phyloP scores from a whole-genome alignment of 2,888 invertebrate species.

The Acleris laterana region DNA sequence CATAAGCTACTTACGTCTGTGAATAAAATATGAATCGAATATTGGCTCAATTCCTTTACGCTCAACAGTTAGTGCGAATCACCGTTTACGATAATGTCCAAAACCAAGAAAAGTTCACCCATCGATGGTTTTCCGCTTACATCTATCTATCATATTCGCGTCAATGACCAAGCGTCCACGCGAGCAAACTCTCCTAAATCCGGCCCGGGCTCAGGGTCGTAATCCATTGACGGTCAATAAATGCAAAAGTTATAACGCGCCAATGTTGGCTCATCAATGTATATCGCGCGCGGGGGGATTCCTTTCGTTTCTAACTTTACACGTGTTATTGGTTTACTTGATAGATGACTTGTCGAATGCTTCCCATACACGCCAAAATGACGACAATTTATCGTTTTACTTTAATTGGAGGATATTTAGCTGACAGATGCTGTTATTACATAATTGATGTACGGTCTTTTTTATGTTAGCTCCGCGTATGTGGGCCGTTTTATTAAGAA shows the following conservation, averaged over 20 bases:
- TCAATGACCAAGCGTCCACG: constrained; percentile 10
- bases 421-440: too few relatives aligned
- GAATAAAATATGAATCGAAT: too few relatives aligned
- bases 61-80: background rate
- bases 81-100: background rate
- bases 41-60: background rate
- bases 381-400: constrained; percentile 19
- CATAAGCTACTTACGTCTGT: too few relatives aligned
- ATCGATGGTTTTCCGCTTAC: constrained; percentile 10
- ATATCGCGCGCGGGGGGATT: too few relatives aligned
- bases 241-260: too few relatives aligned
- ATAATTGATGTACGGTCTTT: background rate
- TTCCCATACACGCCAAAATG: constrained; percentile 16
- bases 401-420: constrained; percentile 7
- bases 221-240: too few relatives aligned
- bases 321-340: constrained; percentile 21
- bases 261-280: too few relatives aligned
- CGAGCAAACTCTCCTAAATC: too few relatives aligned
- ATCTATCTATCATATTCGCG: constrained; percentile 13
- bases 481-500: too few relatives aligned
- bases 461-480: too few relatives aligned
- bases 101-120: constrained; percentile 11
- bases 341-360: constrained; percentile 16
- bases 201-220: too few relatives aligned
- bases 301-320: background rate